Percentiles rank a stretch among this genome's conserved stretches.
Evolutionary conservation across 2,888 invertebrate genomes (phyloP).

Genomic region (Leucozona laternaria): DNA sequence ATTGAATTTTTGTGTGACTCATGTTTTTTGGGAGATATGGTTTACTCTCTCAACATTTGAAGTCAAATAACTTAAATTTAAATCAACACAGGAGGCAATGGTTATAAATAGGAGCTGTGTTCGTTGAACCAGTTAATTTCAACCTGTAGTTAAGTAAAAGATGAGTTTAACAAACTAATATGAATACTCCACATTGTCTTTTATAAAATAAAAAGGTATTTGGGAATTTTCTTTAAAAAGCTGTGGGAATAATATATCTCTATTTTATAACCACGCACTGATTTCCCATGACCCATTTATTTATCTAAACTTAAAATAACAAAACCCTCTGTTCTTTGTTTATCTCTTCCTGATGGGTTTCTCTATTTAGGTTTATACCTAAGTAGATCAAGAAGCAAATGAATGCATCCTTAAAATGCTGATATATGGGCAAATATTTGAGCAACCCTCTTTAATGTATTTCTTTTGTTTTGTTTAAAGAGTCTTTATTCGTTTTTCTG

Average conservation of each 20-base stretch:
- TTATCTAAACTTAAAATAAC: slow-evolving; percentile 8
- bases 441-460: slow-evolving; percentile 25
- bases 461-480: not conserved
- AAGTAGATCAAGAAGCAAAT: not conserved
- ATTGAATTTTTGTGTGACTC: too few relatives aligned
- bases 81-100: too few relatives aligned
- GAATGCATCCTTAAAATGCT: slow-evolving; percentile 4
- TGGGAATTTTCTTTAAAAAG: too few relatives aligned
- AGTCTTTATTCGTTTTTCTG: slow-evolving; percentile 45
- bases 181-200: too few relatives aligned
- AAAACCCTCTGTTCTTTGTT: not conserved
- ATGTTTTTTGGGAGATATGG: too few relatives aligned
- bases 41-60: too few relatives aligned
- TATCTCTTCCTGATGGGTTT: not conserved
- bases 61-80: too few relatives aligned
- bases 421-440: slow-evolving; percentile 51
- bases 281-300: slow-evolving; percentile 7
- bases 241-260: not conserved
- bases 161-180: too few relatives aligned
- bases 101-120: too few relatives aligned
- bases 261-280: not conserved
- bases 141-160: too few relatives aligned
- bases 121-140: too few relatives aligned
- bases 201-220: not conserved
- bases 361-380: not conserved